Base-by-base conservation (phyloP, 2,113 vertebrate species). In the Cichladusa arquata region DNA sequence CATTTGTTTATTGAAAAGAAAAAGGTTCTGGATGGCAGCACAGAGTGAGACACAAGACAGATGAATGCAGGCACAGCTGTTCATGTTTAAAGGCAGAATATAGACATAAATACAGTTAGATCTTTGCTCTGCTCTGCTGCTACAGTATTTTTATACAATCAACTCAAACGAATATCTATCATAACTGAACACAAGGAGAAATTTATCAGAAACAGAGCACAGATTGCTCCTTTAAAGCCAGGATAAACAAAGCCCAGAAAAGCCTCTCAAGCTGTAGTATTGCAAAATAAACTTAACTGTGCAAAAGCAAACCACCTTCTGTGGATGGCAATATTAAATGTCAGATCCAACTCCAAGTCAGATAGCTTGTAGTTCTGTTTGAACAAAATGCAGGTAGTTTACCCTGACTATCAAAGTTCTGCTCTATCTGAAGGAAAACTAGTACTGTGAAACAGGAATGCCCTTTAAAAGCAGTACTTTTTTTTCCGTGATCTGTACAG, bases 21-120 rank as follows among this genome's bases (percentile, higher is more conserved):
- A 91, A 96, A 97, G 85, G 95, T 95, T 96, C 96, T 92, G 96
- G 97, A 96, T 81, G 80, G 92, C 94, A 96, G 95, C 80, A 53
- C 72, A 65, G 80, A 94, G 87, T 96, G 92, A 97, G 94, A 97
- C 92, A 65, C 56, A 86, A 98, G 95, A 89, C 96, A 97, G 95
- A 97, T 90, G 92, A 95, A 88, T 96, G 94, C 95, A 33, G 94
- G 94, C 91, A 97, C 97, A 98, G 97, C 97, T 98, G 97, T 94
- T 98, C 95, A 48, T 96, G 93, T 95, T 98, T 97, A 98, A 98
- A 96, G 90, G 95, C 71, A 94, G 95, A 97, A 96, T 93, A 97
- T 48, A 97, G 96, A 97, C 93, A 94, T 95, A 98, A 97, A 98
- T 97, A 97, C 73, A 88, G 94, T 82, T 93, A 97, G 93, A 96